Conservation (phyloP, 2,888 invertebrate genomes). For the Malthinus seriepunctatus region DNA sequence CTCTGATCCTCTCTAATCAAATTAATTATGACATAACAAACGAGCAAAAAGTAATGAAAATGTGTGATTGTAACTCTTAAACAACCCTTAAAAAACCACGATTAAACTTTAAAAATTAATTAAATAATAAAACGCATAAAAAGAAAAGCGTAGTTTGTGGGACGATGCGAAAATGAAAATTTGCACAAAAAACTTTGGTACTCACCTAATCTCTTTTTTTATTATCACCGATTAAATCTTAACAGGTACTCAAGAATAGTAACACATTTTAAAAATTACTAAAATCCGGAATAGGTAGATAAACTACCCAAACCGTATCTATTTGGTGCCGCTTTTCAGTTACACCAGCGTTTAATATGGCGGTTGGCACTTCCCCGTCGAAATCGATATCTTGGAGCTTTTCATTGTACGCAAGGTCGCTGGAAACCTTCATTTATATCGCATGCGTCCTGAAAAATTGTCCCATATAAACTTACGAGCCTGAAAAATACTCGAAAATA, state of each 20-base stretch:
- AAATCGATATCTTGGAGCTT: slow-evolving; percentile 48
- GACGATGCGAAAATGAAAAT: not conserved
- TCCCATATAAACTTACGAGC: slow-evolving; percentile 12
- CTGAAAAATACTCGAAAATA: slow-evolving; percentile 14
- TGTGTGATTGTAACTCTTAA: too few relatives aligned
- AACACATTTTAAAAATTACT: slow-evolving; percentile 35
- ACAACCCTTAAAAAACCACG: too few relatives aligned
- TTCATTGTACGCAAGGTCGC: slow-evolving; percentile 44
- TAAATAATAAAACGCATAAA: not conserved
- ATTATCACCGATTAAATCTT: slow-evolving; percentile 22
- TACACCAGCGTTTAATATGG: slow-evolving; percentile 43
- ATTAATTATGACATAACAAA: too few relatives aligned
- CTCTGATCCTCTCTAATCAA: too few relatives aligned
- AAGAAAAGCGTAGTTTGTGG: not conserved
- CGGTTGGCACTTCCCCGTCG: slow-evolving; percentile 49
- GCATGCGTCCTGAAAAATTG: slow-evolving; percentile 33
- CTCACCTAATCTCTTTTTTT: slow-evolving; percentile 19
- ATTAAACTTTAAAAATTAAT: too few relatives aligned
- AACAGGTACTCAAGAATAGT: slow-evolving; percentile 33
- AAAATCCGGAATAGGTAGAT: slow-evolving; percentile 26
- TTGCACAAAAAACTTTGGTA: not conserved
- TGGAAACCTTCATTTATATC: slow-evolving; percentile 30
- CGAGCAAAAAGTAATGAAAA: too few relatives aligned
- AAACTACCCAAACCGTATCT: slow-evolving; percentile 27
- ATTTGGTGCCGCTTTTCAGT: slow-evolving; percentile 32